Evolutionary conservation across 2,113 vertebrate genomes (phyloP).

Genomic region (Cacatua alba): DNA sequence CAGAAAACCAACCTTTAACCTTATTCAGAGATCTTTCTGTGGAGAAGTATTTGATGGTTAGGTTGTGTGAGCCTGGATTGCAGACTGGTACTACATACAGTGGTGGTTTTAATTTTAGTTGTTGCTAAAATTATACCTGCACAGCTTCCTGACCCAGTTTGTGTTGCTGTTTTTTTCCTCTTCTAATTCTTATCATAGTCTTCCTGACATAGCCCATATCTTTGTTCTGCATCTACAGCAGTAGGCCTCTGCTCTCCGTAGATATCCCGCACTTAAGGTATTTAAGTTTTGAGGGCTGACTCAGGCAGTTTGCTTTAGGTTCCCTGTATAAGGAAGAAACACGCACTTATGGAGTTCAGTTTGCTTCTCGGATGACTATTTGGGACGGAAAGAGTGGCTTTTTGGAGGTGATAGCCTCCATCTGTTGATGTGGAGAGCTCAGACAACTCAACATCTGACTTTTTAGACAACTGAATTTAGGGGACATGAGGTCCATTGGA

Average conservation of each 20-base stretch:
- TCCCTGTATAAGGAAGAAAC: neutral
- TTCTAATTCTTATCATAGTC: neutral
- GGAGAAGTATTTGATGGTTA: neutral
- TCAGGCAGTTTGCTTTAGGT: neutral
- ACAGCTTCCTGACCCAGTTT: slow-evolving; percentile 32
- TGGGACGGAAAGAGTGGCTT: neutral
- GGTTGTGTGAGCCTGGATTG: neutral
- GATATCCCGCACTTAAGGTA: neutral
- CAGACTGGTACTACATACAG: neutral
- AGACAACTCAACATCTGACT: neutral
- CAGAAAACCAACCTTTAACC: neutral
- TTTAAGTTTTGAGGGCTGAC: neutral
- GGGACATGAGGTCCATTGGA: neutral
- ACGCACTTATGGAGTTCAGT: fast-evolving
- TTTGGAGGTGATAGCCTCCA: neutral
- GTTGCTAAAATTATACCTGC: slow-evolving; percentile 34
- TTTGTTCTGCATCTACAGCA: neutral
- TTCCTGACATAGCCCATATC: neutral
- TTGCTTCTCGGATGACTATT: neutral
- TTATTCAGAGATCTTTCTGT: neutral
- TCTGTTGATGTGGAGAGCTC: neutral
- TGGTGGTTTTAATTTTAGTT: neutral
- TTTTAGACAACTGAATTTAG: neutral
- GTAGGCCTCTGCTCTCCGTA: slow-evolving; percentile 10
- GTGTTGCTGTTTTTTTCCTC: neutral